Evolutionary conservation across 2,888 invertebrate species (phyloP), one percentile per base, ranked within the genome.

Genomic region (Drosophila rellima): DNA sequence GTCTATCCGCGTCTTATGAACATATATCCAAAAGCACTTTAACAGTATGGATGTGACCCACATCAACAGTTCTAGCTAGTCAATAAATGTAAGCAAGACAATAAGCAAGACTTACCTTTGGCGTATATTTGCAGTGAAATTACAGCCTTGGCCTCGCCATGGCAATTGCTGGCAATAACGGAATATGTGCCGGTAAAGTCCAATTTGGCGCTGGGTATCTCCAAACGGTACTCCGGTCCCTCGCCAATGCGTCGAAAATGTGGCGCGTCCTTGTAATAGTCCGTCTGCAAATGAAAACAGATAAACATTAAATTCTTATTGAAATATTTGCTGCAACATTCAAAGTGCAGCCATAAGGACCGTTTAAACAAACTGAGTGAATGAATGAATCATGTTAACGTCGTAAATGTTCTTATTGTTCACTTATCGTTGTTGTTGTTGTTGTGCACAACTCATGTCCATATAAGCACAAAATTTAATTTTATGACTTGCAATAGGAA

Each of bases 171-270:
- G 0, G 97, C 97, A 68, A 96, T 95, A 31, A 97, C 96, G 0
- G 97, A 96, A 91, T 97, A 97, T 1, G 97, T 96, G 48, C 97
- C 97, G 0, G 97, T 97, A 92, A 95, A 97, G 92, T 97, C 97
- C 48, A 97, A 93, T 91, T 97, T 97, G 2, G 96, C 97, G 89
- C 96, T 95, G 0, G 97, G 96, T 74, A 97, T 97, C 93, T 97
- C 96, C 88, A 97, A 94, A 7, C 96, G 94, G 92, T 97, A 97
- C 90, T 96, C 95, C 0, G 96, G 96, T 0, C 97, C 97, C 62
- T 94, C 95, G 23, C 95, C 96, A 61, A 93, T 90, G 40, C 96
- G 94, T 77, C 95, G 95, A 93, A 97, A 97, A 90, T 96, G 96
- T 3, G 95, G 94, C n/a, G 96, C 96, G 94, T 97, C 97, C 78